Evolutionary conservation across 2,888 invertebrate species (phyloP).

Genomic region (Lithodes maja): DNA sequence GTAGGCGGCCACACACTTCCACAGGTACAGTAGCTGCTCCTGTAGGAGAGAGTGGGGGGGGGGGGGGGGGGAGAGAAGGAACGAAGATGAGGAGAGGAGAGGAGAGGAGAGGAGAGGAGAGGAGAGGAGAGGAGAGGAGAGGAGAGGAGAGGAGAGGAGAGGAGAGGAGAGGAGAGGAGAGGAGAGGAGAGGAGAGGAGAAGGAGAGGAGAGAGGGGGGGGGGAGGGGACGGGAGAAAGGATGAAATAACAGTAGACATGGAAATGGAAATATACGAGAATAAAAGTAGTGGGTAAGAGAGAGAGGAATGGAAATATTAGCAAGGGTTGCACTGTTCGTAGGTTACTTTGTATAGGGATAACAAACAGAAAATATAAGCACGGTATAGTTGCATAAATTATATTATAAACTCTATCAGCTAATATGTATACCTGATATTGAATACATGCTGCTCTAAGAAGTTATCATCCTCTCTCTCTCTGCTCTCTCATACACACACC

Average conservation of each 20-base stretch:
- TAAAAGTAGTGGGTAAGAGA: background rate
- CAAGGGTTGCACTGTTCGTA: no score
- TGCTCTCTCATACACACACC: no score
- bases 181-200: background rate
- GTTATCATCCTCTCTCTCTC: no score
- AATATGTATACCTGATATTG: no score
- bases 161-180: background rate
- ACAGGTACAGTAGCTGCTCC: constrained; percentile 43
- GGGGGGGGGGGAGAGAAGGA: background rate
- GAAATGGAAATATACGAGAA: background rate
- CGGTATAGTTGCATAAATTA: no score
- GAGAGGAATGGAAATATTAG: background rate
- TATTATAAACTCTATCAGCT: no score
- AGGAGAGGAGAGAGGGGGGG: background rate
- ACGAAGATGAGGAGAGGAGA: background rate
- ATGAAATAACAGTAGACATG: background rate
- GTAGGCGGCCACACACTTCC: constrained; percentile 39
- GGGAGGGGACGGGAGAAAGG: background rate
- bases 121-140: background rate
- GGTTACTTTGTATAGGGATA: no score
- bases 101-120: background rate
- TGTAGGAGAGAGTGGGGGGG: background rate
- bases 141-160: background rate
- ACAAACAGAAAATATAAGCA: no score
- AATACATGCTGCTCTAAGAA: no score